Conservation (phyloP, 2,113 vertebrate species). For the Romanogobio albipinnatus region DNA sequence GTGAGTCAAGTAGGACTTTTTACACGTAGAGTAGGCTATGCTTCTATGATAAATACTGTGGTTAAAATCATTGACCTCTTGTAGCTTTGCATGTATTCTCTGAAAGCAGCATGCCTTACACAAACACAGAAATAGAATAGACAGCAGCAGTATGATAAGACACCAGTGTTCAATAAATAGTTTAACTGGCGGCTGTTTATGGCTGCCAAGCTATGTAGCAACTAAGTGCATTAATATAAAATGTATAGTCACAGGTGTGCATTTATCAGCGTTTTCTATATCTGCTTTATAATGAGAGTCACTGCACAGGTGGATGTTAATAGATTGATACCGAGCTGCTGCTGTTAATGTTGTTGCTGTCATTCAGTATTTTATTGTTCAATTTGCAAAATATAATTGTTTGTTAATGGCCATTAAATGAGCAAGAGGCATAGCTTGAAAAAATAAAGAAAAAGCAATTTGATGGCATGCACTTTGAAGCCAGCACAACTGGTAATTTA, state of each 20-base stretch:
- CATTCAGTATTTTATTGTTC: not conserved
- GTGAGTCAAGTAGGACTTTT: no score
- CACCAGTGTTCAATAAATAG: not conserved
- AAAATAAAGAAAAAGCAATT: not conserved
- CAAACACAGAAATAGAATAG: not conserved
- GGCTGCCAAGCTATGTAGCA: not conserved
- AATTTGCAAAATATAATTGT: not conserved
- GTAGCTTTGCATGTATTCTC: not conserved
- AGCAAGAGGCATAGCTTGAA: not conserved
- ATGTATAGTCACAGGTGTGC: no score
- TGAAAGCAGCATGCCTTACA: not conserved
- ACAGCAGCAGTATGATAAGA: not conserved
- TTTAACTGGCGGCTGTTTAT: not conserved
- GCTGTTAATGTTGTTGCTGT: not conserved
- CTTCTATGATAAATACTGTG: not conserved
- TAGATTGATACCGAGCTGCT: conserved; percentile 52
- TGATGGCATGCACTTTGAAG: not conserved
- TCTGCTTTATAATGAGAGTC: conserved; percentile 15
- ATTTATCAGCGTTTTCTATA: not conserved
- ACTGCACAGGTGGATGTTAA: conserved; percentile 57
- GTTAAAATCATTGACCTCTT: conserved; percentile 1
- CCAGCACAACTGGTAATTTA: conserved; percentile 48
- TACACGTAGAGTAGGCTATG: not conserved
- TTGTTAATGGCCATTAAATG: not conserved
- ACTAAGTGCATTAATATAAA: no score